Percentiles rank a stretch among this genome's conserved stretches.
Evolutionary conservation across 2,888 invertebrate species (phyloP).

Genomic region (Branchellion lobata): DNA sequence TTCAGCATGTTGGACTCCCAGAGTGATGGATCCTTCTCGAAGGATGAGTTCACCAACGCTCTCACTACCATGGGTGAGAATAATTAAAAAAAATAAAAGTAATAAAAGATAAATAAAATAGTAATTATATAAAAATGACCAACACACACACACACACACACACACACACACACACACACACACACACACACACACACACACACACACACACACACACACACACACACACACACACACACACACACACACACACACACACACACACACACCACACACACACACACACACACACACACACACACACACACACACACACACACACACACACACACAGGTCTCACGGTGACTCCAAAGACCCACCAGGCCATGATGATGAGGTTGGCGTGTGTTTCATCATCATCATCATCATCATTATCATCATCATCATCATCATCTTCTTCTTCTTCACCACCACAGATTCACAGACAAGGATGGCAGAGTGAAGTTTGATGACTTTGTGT

Average conservation of each 20-base stretch:
- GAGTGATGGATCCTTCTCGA: slow-evolving; percentile 35
- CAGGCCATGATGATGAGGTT: slow-evolving; percentile 46
- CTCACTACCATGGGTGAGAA: slow-evolving; percentile 37
- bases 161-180: background rate
- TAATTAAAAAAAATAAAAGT: too few relatives aligned
- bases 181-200: background rate
- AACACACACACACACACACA: background rate
- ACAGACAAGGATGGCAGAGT: slow-evolving; percentile 78
- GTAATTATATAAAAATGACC: too few relatives aligned
- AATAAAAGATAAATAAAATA: too few relatives aligned
- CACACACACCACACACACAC: too few relatives aligned
- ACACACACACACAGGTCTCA: slow-evolving; percentile 37
- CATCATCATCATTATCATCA: background rate
- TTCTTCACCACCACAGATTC: background rate
- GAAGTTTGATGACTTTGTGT: slow-evolving; percentile 88
- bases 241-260: too few relatives aligned
- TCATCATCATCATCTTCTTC: background rate
- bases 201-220: background rate
- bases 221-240: too few relatives aligned
- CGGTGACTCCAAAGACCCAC: slow-evolving; percentile 40
- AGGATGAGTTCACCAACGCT: slow-evolving; percentile 42
- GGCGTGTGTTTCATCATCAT: background rate
- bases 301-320: too few relatives aligned
- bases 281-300: too few relatives aligned
- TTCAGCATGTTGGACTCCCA: slow-evolving; percentile 37